These are phyloP conservation scores for Cynaeus angustus DNA, from an alignment of 2,888 invertebrate species.

Conservation along the genomic window DNA sequence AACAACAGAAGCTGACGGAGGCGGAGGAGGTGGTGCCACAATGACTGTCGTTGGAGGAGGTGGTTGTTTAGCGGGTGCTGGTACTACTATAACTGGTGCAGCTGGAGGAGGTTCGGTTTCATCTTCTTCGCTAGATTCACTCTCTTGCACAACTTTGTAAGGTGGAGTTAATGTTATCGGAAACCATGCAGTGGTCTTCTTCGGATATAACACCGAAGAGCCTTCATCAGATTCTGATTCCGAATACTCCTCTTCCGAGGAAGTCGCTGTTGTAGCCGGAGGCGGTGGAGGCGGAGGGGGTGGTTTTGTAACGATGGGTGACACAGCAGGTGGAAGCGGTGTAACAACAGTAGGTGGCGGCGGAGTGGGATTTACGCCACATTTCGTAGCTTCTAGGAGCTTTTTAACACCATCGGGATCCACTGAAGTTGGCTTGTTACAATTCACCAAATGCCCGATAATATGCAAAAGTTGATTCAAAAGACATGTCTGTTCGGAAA, in stretches of 20 bases:
- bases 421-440: constrained; percentile 4
- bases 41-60: no score
- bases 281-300: no score
- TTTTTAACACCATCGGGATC: constrained; percentile 11
- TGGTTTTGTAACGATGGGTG: no score
- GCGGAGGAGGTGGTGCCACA: no score
- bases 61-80: neutral
- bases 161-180: neutral
- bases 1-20: no score
- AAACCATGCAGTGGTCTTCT: constrained; percentile 4
- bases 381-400: constrained; percentile 26
- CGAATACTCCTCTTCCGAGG: no score
- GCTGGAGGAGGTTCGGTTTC: neutral
- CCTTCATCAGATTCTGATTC: no score
- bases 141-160: neutral
- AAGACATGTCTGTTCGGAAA: constrained; percentile 60
- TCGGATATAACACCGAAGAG: neutral
- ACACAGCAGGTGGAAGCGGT: constrained; percentile 4
- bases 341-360: constrained; percentile 5
- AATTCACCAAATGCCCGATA: constrained; percentile 57
- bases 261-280: no score
- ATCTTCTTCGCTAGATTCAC: neutral
- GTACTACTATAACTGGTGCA: neutral
- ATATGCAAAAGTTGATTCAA: constrained; percentile 61
- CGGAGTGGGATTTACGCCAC: neutral